These are phyloP conservation scores for Pteropus rufus DNA, from an alignment of 2,797 vertebrate genomes.

Conservation along the genomic window DNA sequence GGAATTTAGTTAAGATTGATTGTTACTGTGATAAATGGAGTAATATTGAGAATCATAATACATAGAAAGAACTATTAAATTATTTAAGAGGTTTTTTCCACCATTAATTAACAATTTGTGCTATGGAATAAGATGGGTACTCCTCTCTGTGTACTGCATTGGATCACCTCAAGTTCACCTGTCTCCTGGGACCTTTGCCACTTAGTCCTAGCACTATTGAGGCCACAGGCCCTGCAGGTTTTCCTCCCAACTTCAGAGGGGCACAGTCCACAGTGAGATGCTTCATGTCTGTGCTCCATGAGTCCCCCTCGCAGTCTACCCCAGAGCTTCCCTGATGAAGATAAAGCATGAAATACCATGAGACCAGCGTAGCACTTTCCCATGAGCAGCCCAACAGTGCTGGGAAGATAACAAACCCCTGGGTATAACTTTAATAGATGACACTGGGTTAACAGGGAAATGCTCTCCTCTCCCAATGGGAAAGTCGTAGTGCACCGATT, in stretches of 20 bases:
- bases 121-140: not conserved
- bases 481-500: accelerated
- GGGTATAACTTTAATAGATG: not conserved
- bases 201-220: accelerated
- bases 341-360: not conserved
- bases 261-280: not conserved
- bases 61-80: not conserved
- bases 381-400: not conserved
- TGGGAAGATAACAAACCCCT: accelerated
- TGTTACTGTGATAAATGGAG: not conserved
- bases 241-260: not conserved
- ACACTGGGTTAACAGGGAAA: too few relatives aligned
- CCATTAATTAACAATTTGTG: not conserved
- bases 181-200: accelerated
- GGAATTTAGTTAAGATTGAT: not conserved
- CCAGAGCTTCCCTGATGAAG: not conserved
- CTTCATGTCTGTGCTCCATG: accelerated
- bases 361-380: not conserved
- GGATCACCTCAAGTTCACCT: not conserved
- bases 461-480: not conserved
- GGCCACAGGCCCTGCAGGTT: accelerated
- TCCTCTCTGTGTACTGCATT: not conserved
- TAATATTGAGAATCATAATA: not conserved
- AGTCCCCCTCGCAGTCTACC: not conserved
- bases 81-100: not conserved